A percentile compares a stretch with the other conserved stretches of the same genome.
Conservation (phyloP, 2,113 vertebrate species). For the Eolophus roseicapilla region DNA sequence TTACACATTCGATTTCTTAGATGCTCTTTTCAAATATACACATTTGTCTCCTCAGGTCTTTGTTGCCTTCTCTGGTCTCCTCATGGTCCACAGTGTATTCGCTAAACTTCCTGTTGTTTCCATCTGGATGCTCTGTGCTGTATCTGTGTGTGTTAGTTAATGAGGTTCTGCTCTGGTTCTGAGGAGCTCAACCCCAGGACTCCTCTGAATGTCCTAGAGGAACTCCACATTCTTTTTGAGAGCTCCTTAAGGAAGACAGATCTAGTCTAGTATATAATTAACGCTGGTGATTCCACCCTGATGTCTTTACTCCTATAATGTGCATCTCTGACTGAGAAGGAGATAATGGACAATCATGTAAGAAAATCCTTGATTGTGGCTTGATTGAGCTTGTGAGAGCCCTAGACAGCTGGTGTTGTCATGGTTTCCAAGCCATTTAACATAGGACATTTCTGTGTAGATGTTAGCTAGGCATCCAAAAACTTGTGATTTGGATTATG, state of each 20-base stretch:
- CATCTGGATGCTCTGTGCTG: neutral
- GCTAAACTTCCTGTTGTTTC: neutral
- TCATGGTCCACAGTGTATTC: neutral
- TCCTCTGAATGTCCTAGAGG: neutral
- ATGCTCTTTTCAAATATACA: neutral
- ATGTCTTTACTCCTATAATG: slow-evolving; percentile 68
- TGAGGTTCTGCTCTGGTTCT: neutral
- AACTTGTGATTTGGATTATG: slow-evolving; percentile 37
- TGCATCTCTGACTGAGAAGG: slow-evolving; percentile 67
- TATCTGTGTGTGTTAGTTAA: neutral
- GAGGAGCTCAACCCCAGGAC: neutral
- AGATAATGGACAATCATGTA: slow-evolving; percentile 77
- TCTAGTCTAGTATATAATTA: slow-evolving; percentile 67
- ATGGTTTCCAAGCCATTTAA: slow-evolving; percentile 66
- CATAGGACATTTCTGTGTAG: slow-evolving; percentile 53
- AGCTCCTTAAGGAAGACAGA: slow-evolving; percentile 38
- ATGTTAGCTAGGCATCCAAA: slow-evolving; percentile 65
- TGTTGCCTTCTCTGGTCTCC: neutral
- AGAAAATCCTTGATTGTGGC: slow-evolving; percentile 75
- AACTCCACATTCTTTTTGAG: slow-evolving; percentile 37
- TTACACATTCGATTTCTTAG: neutral
- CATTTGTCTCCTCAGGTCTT: neutral
- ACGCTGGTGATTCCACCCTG: slow-evolving; percentile 53
- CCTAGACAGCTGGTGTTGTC: slow-evolving; percentile 68
- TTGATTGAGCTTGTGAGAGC: slow-evolving; percentile 75